phyloP scores from a whole-genome alignment of 2,888 invertebrate species.

The Cerastis rubricosa region DNA sequence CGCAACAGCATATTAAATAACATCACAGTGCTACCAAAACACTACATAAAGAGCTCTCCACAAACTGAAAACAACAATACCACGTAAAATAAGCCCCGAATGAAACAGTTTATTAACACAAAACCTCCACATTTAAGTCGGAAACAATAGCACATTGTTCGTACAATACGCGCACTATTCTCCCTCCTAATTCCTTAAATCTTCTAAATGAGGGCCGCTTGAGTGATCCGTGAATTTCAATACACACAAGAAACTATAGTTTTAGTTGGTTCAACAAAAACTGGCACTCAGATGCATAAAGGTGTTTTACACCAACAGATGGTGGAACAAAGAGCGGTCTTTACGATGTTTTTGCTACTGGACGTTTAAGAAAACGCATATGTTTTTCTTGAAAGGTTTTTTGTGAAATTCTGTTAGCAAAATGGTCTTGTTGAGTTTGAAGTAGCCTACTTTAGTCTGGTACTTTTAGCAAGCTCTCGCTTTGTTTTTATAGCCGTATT shows the following conservation, averaged over 20 bases:
- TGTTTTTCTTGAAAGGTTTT: constrained; percentile 65
- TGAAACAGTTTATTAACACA: constrained; percentile 71
- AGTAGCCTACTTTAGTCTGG: constrained; percentile 54
- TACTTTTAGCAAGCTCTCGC: constrained; percentile 44
- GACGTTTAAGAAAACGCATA: constrained; percentile 57
- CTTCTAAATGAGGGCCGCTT: constrained; percentile 81
- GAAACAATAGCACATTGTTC: constrained; percentile 86
- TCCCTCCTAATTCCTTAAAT: constrained; percentile 84
- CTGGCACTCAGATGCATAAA: constrained; percentile 58
- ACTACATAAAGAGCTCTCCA: constrained; percentile 46
- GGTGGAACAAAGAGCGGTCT: constrained; percentile 62
- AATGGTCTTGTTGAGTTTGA: constrained; percentile 56
- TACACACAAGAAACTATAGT: constrained; percentile 78
- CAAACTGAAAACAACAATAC: constrained; percentile 60
- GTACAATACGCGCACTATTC: constrained; percentile 83
- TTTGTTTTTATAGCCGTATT: constrained; percentile 41
- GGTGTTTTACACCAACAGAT: constrained; percentile 62
- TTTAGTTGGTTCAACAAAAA: constrained; percentile 85
- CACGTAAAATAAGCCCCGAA: constrained; percentile 65
- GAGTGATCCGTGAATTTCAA: constrained; percentile 84
- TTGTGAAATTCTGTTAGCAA: constrained; percentile 61
- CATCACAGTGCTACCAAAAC: constrained; percentile 24
- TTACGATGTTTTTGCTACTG: constrained; percentile 61
- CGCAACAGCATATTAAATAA: constrained; percentile 3
- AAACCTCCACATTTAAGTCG: constrained; percentile 78